Conservation (phyloP, 2,113 vertebrate genomes). For the Noturus placidus region DNA sequence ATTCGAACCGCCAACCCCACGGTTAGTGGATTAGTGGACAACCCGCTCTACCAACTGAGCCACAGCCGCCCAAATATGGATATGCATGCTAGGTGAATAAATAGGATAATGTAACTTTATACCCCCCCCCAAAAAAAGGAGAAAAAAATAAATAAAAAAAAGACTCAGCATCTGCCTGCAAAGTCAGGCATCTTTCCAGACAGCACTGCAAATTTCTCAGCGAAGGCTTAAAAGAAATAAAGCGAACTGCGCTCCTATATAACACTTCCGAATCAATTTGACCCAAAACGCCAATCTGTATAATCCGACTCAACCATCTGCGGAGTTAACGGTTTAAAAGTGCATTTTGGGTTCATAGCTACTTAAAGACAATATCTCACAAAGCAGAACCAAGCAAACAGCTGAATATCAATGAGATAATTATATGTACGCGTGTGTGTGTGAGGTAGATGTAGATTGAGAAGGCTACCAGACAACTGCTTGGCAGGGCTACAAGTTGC, state of each 20-base stretch:
- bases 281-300: not conserved
- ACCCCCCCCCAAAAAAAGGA: too few species aligned
- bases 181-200: not conserved
- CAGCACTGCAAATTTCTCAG: too few species aligned
- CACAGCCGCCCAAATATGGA: too few species aligned
- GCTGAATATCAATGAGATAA: not conserved
- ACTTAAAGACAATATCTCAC: not conserved
- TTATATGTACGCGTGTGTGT: not conserved
- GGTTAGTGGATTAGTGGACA: too few species aligned
- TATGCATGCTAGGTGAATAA: not conserved
- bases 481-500: slow-evolving; percentile 51
- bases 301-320: not conserved
- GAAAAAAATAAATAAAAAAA: too few species aligned
- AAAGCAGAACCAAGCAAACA: not conserved
- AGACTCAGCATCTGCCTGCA: not conserved
- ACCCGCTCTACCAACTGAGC: too few species aligned
- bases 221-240: not conserved
- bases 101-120: not conserved
- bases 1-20: too few species aligned
- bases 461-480: slow-evolving; percentile 20
- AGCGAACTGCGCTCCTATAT: not conserved
- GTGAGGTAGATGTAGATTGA: not conserved
- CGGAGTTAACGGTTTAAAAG: not conserved
- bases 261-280: not conserved
- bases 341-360: not conserved